These are phyloP conservation scores for Synanthedon vespiformis DNA, from an alignment of 2,888 invertebrate genomes.

Conservation along the genomic window DNA sequence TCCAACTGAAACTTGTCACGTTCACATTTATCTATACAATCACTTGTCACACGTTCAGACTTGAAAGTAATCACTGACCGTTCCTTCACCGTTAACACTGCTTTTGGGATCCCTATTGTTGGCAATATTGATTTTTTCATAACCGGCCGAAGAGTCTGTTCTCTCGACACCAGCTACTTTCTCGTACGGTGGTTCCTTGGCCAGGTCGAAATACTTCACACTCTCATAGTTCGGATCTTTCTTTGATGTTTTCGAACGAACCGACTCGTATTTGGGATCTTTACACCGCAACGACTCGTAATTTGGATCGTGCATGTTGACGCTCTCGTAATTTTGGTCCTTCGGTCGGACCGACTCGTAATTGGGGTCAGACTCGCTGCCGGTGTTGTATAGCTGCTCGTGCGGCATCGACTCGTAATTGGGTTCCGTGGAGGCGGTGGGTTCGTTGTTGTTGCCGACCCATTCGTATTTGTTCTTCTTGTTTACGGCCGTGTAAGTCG, in stretches of 20 bases:
- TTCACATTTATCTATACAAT: slow-evolving; percentile 1
- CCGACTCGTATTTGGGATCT: slow-evolving; percentile 73
- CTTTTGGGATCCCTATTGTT: slow-evolving; percentile 37
- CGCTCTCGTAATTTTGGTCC: slow-evolving; percentile 78
- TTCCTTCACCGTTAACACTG: slow-evolving; percentile 56
- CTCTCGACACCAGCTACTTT: slow-evolving; percentile 51
- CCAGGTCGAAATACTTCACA: slow-evolving; percentile 77
- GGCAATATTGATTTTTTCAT: slow-evolving; percentile 53
- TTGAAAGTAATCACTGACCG: slow-evolving; percentile 62
- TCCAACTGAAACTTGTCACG: slow-evolving; percentile 12
- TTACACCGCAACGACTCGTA: slow-evolving; percentile 74
- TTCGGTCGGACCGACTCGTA: slow-evolving; percentile 76
- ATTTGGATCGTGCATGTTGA: slow-evolving; percentile 74
- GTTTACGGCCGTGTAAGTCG: slow-evolving; percentile 68
- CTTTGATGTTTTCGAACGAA: slow-evolving; percentile 66
- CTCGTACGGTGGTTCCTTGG: slow-evolving; percentile 77
- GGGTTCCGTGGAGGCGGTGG: slow-evolving; percentile 71
- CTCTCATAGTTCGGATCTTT: slow-evolving; percentile 86
- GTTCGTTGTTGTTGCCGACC: slow-evolving; percentile 62
- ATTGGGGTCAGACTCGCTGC: slow-evolving; percentile 81
- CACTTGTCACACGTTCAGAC: slow-evolving; percentile 30
- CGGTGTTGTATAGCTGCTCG: slow-evolving; percentile 74
- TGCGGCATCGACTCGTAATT: slow-evolving; percentile 83
- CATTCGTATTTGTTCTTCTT: slow-evolving; percentile 65
- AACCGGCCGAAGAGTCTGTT: slow-evolving; percentile 54